A percentile compares a stretch with the other conserved stretches of the same genome.
Conservation (phyloP, 2,888 invertebrate species). For the Sphaerophoria rueppellii region DNA sequence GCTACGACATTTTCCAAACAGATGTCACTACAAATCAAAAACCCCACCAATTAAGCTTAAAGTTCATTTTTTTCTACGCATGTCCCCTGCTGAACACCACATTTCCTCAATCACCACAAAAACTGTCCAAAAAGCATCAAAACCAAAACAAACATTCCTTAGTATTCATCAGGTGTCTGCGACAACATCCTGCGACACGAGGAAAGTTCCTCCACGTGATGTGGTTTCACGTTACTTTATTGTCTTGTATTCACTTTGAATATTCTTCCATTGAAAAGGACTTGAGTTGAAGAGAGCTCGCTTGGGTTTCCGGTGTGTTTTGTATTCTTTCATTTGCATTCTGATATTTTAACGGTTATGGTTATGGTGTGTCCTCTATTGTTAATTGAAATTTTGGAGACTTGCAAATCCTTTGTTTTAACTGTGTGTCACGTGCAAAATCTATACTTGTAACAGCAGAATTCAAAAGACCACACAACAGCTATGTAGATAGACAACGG, state of each 20-base stretch:
- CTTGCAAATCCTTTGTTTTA: neutral
- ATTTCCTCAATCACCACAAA: neutral
- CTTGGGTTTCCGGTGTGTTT: neutral
- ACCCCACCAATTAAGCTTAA: neutral
- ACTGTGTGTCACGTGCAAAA: conserved; percentile 9
- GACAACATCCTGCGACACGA: conserved; percentile 72
- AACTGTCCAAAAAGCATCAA: conserved; percentile 5
- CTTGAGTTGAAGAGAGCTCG: conserved; percentile 15
- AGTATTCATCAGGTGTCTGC: conserved; percentile 72
- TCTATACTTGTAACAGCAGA: neutral
- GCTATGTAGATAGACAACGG: neutral
- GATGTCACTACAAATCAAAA: conserved; percentile 11
- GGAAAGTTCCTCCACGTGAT: conserved; percentile 64
- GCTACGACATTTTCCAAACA: neutral
- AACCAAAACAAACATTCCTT: conserved; percentile 59
- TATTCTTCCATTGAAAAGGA: conserved; percentile 32
- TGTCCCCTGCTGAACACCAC: neutral
- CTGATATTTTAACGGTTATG: neutral
- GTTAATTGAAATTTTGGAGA: neutral
- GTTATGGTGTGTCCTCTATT: neutral
- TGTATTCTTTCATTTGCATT: neutral
- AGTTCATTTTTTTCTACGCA: conserved; percentile 17
- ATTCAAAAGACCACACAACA: neutral
- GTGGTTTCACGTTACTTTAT: conserved; percentile 19
- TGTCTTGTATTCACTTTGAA: conserved; percentile 54